Evolutionary conservation across 2,797 vertebrate genomes (phyloP), one percentile per base, ranked within the genome.

Genomic region (Lutjanus argentimaculatus): DNA sequence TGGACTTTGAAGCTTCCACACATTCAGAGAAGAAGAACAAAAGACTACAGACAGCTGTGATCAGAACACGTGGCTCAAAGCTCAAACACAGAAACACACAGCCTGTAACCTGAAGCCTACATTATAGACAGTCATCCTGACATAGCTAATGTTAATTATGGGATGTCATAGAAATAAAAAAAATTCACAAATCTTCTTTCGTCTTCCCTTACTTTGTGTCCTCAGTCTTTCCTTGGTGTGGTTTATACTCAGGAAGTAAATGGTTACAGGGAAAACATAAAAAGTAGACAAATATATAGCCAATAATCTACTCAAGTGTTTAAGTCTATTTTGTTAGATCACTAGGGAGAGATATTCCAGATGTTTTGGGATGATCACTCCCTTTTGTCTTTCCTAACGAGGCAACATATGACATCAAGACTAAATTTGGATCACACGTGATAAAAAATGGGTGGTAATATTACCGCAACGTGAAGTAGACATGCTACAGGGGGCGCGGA

Each of bases 361-460:
- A 69, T 62, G 57, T 21, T 25, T n/a, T 7, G 1, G 46, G 36
- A 43, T 2, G 19, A 55, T 67, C 58, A 1, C 63, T 52, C 30
- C 21, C 61, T 66, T 79, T 78, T 68, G 82, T 87, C 36, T 75
- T 46, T 67, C 56, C 25, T 30, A 65, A 71, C 15, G 30, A 84
- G 67, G 40, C 69, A 64, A 68, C 77, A 58, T 57, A 78, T 86
- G 82, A 91, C 86, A 88, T 75, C 79, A 30, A 30, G 51, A 46
- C 85, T 88, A 84, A 75, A 83, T 87, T 8, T 80, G 56, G 76
- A 82, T 14, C 84, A 61, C 84, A 85, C 80, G 79, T 87, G 77
- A 75, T 67, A n/a, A 67, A 72, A 76, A 78, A 36, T 45, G 56
- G 22, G 55, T 72, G 79, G 53, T 36, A 14, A 65, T 61, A 43